phyloP scores from a whole-genome alignment of 2,888 invertebrate genomes.

The Calephelis perditalis region DNA sequence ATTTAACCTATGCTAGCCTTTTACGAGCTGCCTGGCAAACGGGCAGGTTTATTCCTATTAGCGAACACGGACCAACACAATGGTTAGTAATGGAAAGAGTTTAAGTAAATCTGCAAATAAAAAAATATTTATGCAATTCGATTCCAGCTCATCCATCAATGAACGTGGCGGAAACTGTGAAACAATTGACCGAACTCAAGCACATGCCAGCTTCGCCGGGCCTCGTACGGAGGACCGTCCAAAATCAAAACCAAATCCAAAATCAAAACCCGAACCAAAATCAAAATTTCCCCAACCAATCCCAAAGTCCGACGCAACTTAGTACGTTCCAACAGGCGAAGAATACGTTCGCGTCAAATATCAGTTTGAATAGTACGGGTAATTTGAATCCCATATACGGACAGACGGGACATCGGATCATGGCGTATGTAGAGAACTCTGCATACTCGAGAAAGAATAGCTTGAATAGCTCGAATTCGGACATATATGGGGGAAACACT shows the following conservation, averaged over 20 bases:
- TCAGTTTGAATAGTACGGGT: conserved; percentile 56
- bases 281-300: conserved; percentile 24
- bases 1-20: too few relatives aligned
- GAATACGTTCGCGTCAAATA: conserved; percentile 54
- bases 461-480: conserved; percentile 55
- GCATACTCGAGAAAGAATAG: conserved; percentile 69
- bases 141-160: conserved; percentile 57
- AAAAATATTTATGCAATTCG: too few relatives aligned
- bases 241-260: conserved; percentile 43
- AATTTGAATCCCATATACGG: conserved; percentile 72
- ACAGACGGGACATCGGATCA: conserved; percentile 61
- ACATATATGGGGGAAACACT: conserved; percentile 47
- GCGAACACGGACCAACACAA: too few relatives aligned
- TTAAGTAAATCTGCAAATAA: too few relatives aligned
- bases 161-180: conserved; percentile 91
- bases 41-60: too few relatives aligned
- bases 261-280: conserved; percentile 26
- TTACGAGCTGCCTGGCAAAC: too few relatives aligned
- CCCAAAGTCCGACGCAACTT: conserved; percentile 30
- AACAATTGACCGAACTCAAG: conserved; percentile 89
- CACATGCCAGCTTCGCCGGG: conserved; percentile 93
- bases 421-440: conserved; percentile 61
- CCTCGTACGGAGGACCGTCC: conserved; percentile 78
- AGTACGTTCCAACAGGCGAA: conserved; percentile 67
- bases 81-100: too few relatives aligned